These are phyloP conservation scores for Cataglyphis altisquamis DNA, from an alignment of 2,888 invertebrate genomes.

Conservation along the genomic window DNA sequence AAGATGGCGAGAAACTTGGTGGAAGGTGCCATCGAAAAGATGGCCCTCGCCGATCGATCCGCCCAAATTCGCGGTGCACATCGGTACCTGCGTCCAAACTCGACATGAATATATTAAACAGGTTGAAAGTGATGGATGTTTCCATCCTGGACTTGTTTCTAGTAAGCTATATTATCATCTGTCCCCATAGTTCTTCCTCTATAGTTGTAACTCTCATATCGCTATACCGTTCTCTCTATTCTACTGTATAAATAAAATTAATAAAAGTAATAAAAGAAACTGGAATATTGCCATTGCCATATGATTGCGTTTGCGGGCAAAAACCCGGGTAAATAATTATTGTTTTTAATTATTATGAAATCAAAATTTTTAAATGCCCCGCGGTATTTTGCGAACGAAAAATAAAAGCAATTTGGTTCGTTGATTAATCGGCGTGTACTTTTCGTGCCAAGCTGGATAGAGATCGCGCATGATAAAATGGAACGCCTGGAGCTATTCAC, in stretches of 20 bases:
- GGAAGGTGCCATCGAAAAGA: constrained; percentile 32
- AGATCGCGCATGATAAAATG: constrained; percentile 11
- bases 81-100: constrained; percentile 8
- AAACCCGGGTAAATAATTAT: not conserved
- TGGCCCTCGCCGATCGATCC: constrained; percentile 43
- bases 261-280: not conserved
- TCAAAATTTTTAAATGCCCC: not conserved
- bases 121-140: not conserved
- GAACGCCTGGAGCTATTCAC: not conserved
- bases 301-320: not conserved
- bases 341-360: constrained; percentile 8
- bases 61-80: constrained; percentile 27
- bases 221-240: not conserved
- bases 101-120: constrained; percentile 8
- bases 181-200: not conserved
- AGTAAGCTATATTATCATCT: not conserved
- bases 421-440: not conserved
- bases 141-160: not conserved
- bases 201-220: not conserved
- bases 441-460: not conserved
- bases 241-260: not conserved
- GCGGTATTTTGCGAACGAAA: not conserved
- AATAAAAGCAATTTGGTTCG: constrained; percentile 21
- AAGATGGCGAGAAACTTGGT: constrained; percentile 52
- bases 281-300: constrained; percentile 4